Percentiles rank a stretch among this genome's conserved stretches.
phyloP scores from a whole-genome alignment of 2,797 vertebrate genomes.

The Sebastes glaucus region DNA sequence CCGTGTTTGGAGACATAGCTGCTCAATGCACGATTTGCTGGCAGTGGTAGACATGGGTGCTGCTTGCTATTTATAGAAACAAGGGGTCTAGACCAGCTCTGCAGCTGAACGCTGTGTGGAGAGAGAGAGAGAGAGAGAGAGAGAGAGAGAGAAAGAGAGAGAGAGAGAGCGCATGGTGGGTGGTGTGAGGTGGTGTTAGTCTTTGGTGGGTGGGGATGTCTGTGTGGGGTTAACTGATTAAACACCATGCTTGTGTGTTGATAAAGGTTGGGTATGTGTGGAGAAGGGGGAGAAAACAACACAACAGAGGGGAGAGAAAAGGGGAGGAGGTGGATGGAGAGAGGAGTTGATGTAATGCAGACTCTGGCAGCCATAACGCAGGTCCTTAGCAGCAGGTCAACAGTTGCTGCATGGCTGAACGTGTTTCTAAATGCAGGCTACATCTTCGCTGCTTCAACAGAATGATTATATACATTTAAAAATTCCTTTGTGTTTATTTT shows the following conservation, averaged over 20 bases:
- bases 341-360: constrained; percentile 38
- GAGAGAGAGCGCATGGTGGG: constrained; percentile 11
- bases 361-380: constrained; percentile 39
- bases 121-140: neutral
- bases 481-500: neutral
- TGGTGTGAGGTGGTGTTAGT: constrained; percentile 52
- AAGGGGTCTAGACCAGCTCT: constrained; percentile 72
- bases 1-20: constrained; percentile 19
- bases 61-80: constrained; percentile 74
- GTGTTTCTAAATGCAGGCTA: constrained; percentile 2
- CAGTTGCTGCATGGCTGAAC: constrained; percentile 22
- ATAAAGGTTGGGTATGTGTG: constrained; percentile 19
- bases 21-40: constrained; percentile 44
- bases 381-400: constrained; percentile 42
- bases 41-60: constrained; percentile 45
- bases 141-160: constrained; percentile 1
- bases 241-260: constrained; percentile 12
- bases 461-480: neutral
- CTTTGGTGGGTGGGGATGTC: constrained; percentile 20
- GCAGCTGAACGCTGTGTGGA: constrained; percentile 56
- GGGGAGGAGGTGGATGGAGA: constrained; percentile 15
- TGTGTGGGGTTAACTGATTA: constrained; percentile 37
- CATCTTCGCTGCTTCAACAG: neutral
- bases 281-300: neutral
- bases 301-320: neutral